Evolutionary conservation across 2,797 vertebrate genomes (phyloP).

Genomic region (Siniperca undulata): DNA sequence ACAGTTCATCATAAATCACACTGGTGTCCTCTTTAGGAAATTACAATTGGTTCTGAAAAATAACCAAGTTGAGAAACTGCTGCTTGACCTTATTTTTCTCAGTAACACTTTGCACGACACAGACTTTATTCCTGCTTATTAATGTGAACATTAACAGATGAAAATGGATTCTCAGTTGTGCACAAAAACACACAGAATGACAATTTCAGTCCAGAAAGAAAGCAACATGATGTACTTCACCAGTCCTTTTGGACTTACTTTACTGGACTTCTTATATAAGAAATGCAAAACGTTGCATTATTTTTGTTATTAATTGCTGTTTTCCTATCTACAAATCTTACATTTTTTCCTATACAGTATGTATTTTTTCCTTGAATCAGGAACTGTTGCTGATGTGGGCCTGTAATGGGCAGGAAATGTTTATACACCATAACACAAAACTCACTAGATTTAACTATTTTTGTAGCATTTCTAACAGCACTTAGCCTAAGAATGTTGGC

Average conservation of each 20-base stretch:
- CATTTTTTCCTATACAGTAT: neutral
- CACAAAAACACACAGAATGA: neutral
- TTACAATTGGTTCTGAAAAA: neutral
- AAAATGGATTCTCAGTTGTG: neutral
- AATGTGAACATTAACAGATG: neutral
- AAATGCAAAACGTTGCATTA: too few relatives aligned
- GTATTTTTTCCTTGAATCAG: neutral
- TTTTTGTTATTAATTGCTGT: neutral
- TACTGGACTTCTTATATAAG: too few relatives aligned
- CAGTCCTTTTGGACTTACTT: neutral
- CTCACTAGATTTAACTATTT: neutral
- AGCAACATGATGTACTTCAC: neutral
- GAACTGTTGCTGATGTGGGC: neutral
- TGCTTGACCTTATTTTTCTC: conserved; percentile 1
- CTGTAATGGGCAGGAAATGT: neutral
- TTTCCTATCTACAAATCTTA: neutral
- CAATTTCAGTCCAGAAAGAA: neutral
- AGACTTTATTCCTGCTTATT: neutral
- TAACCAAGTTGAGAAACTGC: neutral
- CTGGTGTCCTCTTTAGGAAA: neutral
- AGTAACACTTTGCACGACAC: neutral
- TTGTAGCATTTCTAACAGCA: neutral
- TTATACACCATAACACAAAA: neutral
- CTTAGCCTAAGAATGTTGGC: neutral
- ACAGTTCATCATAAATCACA: neutral